These are phyloP conservation scores for Enteromius radiatus DNA, from an alignment of 2,797 vertebrate genomes.

Conservation along the genomic window DNA sequence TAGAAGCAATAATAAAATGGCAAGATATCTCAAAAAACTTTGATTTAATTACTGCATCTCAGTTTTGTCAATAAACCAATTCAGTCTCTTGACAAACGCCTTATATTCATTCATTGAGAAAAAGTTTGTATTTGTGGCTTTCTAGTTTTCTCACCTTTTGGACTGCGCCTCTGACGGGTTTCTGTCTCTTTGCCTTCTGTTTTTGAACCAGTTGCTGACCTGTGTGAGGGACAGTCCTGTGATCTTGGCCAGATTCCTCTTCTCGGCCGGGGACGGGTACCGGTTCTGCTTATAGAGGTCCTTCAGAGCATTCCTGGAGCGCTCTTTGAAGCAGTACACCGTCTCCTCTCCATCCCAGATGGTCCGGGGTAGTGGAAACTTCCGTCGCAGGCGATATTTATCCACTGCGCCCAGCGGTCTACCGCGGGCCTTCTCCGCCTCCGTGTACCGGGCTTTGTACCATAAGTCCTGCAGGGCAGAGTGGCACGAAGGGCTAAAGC, in stretches of 20 bases:
- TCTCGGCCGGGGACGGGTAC: conserved; percentile 96
- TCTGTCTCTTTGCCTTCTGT: conserved; percentile 94
- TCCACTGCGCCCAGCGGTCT: conserved; percentile 97
- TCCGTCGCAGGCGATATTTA: conserved; percentile 96
- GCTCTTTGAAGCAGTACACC: conserved; percentile 98
- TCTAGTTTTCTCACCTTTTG: conserved; percentile 83
- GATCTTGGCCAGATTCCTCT: conserved; percentile 93
- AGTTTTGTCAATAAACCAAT: background rate
- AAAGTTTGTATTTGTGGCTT: background rate
- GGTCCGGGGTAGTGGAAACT: conserved; percentile 95
- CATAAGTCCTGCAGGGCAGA: conserved; percentile 95
- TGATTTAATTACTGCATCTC: background rate
- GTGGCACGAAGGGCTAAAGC: conserved; percentile 93
- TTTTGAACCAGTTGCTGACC: conserved; percentile 99
- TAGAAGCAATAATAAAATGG: background rate
- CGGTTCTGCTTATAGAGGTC: conserved; percentile 96
- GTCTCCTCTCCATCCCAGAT: conserved; percentile 99
- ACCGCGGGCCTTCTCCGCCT: conserved; percentile 96
- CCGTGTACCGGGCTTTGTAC: conserved; percentile 96
- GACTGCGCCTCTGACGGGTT: conserved; percentile 95
- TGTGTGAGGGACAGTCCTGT: conserved; percentile 97
- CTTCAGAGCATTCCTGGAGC: conserved; percentile 95
- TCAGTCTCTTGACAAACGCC: background rate
- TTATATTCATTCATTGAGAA: background rate
- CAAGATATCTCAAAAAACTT: background rate